A percentile compares a stretch with the other conserved stretches of the same genome.
Evolutionary conservation across 2,113 vertebrate genomes (phyloP).

Genomic region (Bothrops jararaca): DNA sequence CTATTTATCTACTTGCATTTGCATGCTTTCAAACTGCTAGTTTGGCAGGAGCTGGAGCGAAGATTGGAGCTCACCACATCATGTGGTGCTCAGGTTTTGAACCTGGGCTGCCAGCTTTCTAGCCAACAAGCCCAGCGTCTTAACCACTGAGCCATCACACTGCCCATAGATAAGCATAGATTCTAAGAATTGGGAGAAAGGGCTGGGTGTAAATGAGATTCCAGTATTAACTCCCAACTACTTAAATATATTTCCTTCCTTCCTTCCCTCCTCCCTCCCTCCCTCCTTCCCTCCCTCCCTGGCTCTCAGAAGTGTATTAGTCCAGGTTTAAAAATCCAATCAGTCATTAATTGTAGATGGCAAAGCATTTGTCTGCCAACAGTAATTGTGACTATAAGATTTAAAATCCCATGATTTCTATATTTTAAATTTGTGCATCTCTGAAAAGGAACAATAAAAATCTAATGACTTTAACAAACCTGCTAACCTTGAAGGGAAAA

Average conservation of each 20-base stretch:
- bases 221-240: not conserved
- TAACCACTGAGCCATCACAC: not conserved
- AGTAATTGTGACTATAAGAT: not conserved
- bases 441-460: not conserved
- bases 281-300: not conserved
- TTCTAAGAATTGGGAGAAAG: not conserved
- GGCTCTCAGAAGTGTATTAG: not conserved
- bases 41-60: not conserved
- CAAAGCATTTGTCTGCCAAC: not conserved
- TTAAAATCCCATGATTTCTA: not conserved
- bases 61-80: not conserved
- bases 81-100: not conserved
- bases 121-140: not conserved
- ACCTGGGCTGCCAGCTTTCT: not conserved
- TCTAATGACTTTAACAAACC: not conserved
- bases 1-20: not conserved
- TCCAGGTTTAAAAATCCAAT: not conserved
- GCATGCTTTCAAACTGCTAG: not conserved
- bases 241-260: not conserved
- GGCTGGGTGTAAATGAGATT: not conserved
- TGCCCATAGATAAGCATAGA: not conserved
- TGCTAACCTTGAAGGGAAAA: not conserved
- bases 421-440: not conserved
- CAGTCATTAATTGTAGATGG: not conserved
- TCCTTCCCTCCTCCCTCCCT: too few relatives aligned